Conservation (phyloP, 2,888 invertebrate genomes). For the Drosophila acutilabella region DNA sequence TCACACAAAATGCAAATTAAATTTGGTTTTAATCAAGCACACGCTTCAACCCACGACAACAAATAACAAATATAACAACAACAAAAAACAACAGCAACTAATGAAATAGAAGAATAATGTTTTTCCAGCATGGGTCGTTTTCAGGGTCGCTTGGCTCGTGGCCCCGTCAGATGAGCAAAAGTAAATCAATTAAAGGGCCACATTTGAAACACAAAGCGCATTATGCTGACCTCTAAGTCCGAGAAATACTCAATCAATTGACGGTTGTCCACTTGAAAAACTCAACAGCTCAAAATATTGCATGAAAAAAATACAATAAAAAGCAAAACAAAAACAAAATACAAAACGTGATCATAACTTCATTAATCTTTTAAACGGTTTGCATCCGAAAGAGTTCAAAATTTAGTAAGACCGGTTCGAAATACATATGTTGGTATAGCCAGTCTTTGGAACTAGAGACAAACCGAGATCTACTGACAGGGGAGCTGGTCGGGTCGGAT, state of each 20-base stretch:
- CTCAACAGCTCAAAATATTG: conserved; percentile 44
- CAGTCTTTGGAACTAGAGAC: conserved; percentile 8
- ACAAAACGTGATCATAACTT: conserved; percentile 69
- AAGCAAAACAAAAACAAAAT: neutral
- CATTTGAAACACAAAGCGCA: conserved; percentile 46
- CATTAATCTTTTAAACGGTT: conserved; percentile 58
- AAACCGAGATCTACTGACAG: too few species aligned
- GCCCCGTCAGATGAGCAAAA: conserved; percentile 39
- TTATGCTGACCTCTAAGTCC: conserved; percentile 51
- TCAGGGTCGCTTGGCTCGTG: conserved; percentile 49
- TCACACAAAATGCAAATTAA: conserved; percentile 69
- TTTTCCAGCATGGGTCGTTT: conserved; percentile 53
- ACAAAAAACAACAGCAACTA: conserved; percentile 6
- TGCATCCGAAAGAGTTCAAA: conserved; percentile 47
- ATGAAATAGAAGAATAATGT: conserved; percentile 31
- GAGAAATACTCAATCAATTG: conserved; percentile 24
- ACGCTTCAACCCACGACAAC: conserved; percentile 25
- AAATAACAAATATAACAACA: conserved; percentile 13
- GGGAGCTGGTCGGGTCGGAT: neutral
- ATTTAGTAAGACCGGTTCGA: conserved; percentile 54
- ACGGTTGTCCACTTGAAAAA: conserved; percentile 45
- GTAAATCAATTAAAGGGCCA: conserved; percentile 76
- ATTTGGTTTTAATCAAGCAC: conserved; percentile 77
- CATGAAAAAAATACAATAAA: conserved; percentile 19
- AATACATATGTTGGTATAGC: conserved; percentile 14